Base-by-base conservation (phyloP, 2,888 invertebrate species). In the Colostygia pectinataria region DNA sequence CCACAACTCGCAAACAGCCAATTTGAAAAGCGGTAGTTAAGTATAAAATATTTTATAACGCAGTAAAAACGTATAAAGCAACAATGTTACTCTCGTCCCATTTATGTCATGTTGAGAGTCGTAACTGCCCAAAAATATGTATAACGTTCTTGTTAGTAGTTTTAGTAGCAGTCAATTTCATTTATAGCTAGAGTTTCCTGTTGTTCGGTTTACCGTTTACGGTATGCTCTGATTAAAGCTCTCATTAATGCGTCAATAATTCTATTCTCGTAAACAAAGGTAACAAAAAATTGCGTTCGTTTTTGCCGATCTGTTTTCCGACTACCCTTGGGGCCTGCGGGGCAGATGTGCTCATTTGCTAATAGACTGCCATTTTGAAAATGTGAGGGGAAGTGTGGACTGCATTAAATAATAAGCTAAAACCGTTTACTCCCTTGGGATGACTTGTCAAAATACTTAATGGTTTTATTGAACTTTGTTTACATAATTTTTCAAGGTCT, bases 31-130 rank as follows among this genome's bases (percentile, higher is more conserved):
- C 25, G 28, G 15, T 38, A 37, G n/a, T n/a, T n/a, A 20, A 6
- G 9, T 32, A 5, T 48, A 51, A 60, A 56, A 58, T 25, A 47
- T 51, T 55, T 46, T 44, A 58, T 31, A 37, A 33, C 34, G 20
- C 25, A 10, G 6, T 24, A 45, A 41, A 46, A 52, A 39, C 40
- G 38, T 32, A 27, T 32, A 25, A 25, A 34, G 45, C 52, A 51
- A 53, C 53, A 48, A 38, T 51, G 53, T 56, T 6, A 6, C 3
- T 4, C 46, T 53, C 53, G 55, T 53, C 20, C 52, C 43, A 38
- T 56, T 55, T 53, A 54, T 46, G 48, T 33, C 36, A 23, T 36
- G 47, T 39, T 38, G 25, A 6, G 23, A 24, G 43, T 7, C 18
- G 7, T n/a, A n/a, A 2, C n/a, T 28, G 20, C 20, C 3, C 5